These are phyloP conservation scores for Gobiocypris rarus DNA, from an alignment of 2,113 vertebrate genomes.

Conservation along the genomic window DNA sequence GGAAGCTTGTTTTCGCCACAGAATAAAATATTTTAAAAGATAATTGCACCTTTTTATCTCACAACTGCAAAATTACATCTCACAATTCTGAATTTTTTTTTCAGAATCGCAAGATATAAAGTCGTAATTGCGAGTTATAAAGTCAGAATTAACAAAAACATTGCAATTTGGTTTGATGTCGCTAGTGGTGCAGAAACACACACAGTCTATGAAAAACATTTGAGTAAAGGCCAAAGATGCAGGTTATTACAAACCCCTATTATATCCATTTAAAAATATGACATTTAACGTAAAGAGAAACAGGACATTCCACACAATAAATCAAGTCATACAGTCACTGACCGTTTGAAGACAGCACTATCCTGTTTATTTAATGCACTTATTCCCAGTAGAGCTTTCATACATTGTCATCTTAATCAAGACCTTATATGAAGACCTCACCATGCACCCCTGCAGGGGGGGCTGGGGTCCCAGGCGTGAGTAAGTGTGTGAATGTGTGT, in stretches of 20 bases:
- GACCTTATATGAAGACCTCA: conserved; percentile 22
- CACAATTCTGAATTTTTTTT: too few relatives aligned
- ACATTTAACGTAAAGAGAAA: background rate
- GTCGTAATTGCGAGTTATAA: too few relatives aligned
- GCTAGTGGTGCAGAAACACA: too few relatives aligned
- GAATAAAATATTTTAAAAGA: too few relatives aligned
- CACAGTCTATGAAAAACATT: background rate
- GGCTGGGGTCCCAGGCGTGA: conserved; percentile 3
- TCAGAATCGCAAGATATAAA: too few relatives aligned
- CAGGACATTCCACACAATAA: too few relatives aligned
- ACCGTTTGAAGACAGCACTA: background rate
- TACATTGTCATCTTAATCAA: background rate
- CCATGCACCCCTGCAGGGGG: background rate
- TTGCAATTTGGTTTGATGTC: background rate
- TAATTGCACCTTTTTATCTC: too few relatives aligned
- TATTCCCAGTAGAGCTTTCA: background rate
- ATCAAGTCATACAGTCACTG: background rate
- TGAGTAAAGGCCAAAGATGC: background rate
- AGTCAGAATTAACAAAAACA: too few relatives aligned
- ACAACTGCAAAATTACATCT: too few relatives aligned
- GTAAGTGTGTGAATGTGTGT: conserved; percentile 27
- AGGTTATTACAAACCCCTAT: background rate
- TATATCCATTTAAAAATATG: background rate
- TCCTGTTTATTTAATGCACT: background rate
- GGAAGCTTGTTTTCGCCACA: too few relatives aligned